These are phyloP conservation scores for Agrilus planipennis DNA, from an alignment of 1,140 invertebrate species.

Conservation along the genomic window DNA sequence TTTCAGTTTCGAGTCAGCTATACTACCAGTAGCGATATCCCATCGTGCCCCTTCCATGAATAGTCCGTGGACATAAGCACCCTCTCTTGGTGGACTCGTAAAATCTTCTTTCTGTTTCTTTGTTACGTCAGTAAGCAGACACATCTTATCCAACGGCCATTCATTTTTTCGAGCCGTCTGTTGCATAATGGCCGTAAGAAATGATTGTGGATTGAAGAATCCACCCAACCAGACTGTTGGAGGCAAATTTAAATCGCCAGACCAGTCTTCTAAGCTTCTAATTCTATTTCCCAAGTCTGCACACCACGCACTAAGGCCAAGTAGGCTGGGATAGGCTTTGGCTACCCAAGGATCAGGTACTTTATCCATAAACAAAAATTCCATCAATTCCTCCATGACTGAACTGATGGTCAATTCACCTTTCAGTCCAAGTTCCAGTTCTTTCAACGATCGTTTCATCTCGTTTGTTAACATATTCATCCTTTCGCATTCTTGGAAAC, in stretches of 20 bases:
- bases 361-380: conserved; percentile 72
- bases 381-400: conserved; percentile 82
- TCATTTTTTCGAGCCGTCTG: conserved; percentile 90
- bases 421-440: conserved; percentile 51
- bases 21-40: conserved; percentile 64
- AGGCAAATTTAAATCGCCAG: conserved; percentile 67
- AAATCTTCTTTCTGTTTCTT: conserved; percentile 78
- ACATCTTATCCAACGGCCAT: conserved; percentile 93
- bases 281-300: conserved; percentile 70
- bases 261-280: conserved; percentile 68
- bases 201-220: conserved; percentile 95
- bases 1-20: conserved; percentile 75
- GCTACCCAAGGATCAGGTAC: conserved; percentile 76
- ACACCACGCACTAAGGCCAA: conserved; percentile 78
- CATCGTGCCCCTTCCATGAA: conserved; percentile 92
- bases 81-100: conserved; percentile 72
- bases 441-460: conserved; percentile 68
- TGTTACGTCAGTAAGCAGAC: conserved; percentile 86
- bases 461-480: conserved; percentile 82
- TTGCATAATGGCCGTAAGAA: conserved; percentile 95
- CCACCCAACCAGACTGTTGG: conserved; percentile 83
- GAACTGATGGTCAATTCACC: conserved; percentile 87
- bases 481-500: conserved; percentile 89
- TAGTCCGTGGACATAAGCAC: conserved; percentile 79
- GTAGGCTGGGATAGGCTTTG: conserved; percentile 80